phyloP scores from a whole-genome alignment of 2,113 vertebrate genomes.

The Crotalus tigris region DNA sequence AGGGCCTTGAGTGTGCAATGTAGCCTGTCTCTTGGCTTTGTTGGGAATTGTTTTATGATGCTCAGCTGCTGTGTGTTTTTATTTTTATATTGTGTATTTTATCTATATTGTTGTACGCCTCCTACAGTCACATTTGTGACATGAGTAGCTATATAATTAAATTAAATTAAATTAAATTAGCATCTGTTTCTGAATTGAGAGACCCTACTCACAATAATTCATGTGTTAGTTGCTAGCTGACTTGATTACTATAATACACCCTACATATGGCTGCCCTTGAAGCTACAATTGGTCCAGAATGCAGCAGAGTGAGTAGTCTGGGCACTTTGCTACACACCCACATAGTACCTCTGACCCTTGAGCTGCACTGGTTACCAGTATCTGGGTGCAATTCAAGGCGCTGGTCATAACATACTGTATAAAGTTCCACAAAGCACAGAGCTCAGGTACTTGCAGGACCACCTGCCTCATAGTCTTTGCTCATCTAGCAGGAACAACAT shows the following conservation, averaged over 20 bases:
- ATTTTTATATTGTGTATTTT: neutral
- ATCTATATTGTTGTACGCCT: too few species aligned
- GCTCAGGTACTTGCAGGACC: neutral
- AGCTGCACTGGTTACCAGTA: neutral
- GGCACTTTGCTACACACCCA: neutral
- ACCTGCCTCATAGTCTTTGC: neutral
- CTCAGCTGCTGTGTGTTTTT: neutral
- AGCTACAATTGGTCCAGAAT: neutral
- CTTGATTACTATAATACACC: neutral
- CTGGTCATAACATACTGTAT: neutral
- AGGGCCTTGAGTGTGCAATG: neutral
- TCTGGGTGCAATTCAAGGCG: neutral
- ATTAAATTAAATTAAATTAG: neutral
- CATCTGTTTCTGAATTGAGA: neutral
- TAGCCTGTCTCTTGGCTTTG: neutral
- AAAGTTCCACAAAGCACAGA: neutral
- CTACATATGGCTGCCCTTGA: neutral
- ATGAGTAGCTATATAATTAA: neutral
- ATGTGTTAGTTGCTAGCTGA: neutral
- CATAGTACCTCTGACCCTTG: neutral
- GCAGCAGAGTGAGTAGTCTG: neutral
- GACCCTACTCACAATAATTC: neutral
- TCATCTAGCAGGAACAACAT: neutral
- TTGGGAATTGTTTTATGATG: neutral
- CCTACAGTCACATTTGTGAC: neutral